A percentile compares a stretch with the other conserved stretches of the same genome.
phyloP scores from a whole-genome alignment of 2,113 vertebrate genomes.

The Triplophysa dalaica region DNA sequence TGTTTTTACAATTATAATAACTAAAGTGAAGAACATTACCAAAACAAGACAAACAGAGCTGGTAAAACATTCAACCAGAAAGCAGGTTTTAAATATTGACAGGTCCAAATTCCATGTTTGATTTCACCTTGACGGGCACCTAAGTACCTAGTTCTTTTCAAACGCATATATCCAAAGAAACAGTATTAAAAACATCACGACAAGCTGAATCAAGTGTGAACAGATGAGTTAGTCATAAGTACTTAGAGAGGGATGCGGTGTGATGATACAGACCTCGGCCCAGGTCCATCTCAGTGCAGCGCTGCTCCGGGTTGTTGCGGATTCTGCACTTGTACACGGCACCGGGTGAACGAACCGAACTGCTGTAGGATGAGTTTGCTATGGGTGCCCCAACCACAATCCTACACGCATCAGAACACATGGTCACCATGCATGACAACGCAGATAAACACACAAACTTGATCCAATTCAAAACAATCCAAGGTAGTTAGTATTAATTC shows the following conservation, averaged over 20 bases:
- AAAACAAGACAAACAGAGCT: conserved; percentile 15
- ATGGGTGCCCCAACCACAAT: conserved; percentile 92
- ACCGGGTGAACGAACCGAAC: conserved; percentile 87
- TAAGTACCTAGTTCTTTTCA: neutral
- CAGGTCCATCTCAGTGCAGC: conserved; percentile 97
- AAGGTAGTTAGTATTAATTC: neutral
- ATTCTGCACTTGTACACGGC: conserved; percentile 93
- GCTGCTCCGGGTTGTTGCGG: conserved; percentile 92
- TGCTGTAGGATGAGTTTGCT: conserved; percentile 91
- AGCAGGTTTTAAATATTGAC: conserved; percentile 23
- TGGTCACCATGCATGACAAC: neutral
- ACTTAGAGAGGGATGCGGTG: neutral
- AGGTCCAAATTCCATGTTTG: conserved; percentile 24
- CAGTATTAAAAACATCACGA: too few species aligned
- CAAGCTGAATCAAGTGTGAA: too few species aligned
- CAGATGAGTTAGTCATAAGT: too few species aligned
- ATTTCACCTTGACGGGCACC: neutral
- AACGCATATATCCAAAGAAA: too few species aligned
- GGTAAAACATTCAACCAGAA: neutral
- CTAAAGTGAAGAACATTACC: neutral
- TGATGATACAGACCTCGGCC: conserved; percentile 84
- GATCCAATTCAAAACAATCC: neutral
- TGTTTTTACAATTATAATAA: neutral
- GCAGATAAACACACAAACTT: neutral
- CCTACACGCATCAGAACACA: conserved; percentile 71